Percentiles rank a stretch among this genome's conserved stretches.
These are phyloP conservation scores for Centropus unirufus DNA, from an alignment of 2,113 vertebrate species.

Conservation along the genomic window DNA sequence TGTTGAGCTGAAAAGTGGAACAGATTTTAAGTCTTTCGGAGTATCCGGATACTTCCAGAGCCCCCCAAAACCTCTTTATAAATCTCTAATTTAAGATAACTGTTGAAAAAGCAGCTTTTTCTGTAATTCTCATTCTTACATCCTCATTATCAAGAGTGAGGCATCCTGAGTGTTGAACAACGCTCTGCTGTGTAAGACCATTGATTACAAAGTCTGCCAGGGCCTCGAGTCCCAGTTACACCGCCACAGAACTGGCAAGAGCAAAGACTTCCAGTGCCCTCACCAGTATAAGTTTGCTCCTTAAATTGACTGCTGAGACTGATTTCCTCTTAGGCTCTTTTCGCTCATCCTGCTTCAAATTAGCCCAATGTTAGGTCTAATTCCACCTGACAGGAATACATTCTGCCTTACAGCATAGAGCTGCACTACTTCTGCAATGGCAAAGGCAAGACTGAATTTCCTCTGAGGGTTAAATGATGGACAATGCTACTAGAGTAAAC, in stretches of 20 bases:
- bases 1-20: conserved; percentile 68
- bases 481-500: neutral
- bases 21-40: conserved; percentile 2
- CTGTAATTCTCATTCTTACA: neutral
- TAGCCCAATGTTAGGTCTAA: neutral
- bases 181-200: neutral
- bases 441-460: neutral
- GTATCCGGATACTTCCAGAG: neutral
- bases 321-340: neutral
- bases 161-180: neutral
- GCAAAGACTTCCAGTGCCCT: neutral
- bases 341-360: neutral
- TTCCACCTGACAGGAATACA: neutral
- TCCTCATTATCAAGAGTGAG: neutral
- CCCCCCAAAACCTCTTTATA: neutral
- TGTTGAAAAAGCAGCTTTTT: neutral
- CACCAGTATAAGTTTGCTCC: neutral
- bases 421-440: neutral
- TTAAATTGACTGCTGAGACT: neutral
- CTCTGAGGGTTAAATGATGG: neutral
- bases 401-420: neutral
- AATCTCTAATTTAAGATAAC: neutral
- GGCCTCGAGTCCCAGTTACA: neutral
- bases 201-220: neutral
- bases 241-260: neutral